Evolutionary conservation across 64 coral and sea anemone species (phyloP).

Genomic region (Orbicella faveolata): DNA sequence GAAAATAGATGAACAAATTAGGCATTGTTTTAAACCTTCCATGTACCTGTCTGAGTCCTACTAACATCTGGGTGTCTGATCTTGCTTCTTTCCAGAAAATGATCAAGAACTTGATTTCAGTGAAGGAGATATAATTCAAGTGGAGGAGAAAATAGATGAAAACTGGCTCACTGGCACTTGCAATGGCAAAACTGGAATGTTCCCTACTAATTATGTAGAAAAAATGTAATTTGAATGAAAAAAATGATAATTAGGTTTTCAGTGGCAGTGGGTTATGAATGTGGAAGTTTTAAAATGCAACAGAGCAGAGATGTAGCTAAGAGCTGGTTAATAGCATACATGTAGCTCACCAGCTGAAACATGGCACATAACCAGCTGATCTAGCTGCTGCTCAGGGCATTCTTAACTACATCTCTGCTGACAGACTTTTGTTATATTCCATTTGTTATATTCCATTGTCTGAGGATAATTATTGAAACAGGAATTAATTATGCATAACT

Average conservation of each 20-base stretch:
- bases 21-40: no score
- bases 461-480: no score
- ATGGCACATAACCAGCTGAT: no score
- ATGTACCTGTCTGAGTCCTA: not conserved
- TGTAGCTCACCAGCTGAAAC: no score
- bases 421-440: no score
- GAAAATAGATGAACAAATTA: no score
- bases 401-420: no score
- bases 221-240: slow-evolving; percentile 17
- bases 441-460: no score
- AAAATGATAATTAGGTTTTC: not conserved
- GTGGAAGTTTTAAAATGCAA: not conserved
- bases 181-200: slow-evolving; percentile 79
- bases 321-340: no score
- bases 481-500: no score
- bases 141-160: slow-evolving; percentile 83
- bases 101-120: slow-evolving; percentile 89
- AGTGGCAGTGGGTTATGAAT: not conserved
- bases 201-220: slow-evolving; percentile 93
- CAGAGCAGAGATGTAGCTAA: no score
- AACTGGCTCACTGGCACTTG: slow-evolving; percentile 89
- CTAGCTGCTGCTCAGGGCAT: no score
- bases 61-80: not conserved
- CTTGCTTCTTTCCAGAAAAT: slow-evolving; percentile 76
- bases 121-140: slow-evolving; percentile 83